Evolutionary conservation across 2,797 vertebrate genomes (phyloP).

Genomic region (Danio kyathit): DNA sequence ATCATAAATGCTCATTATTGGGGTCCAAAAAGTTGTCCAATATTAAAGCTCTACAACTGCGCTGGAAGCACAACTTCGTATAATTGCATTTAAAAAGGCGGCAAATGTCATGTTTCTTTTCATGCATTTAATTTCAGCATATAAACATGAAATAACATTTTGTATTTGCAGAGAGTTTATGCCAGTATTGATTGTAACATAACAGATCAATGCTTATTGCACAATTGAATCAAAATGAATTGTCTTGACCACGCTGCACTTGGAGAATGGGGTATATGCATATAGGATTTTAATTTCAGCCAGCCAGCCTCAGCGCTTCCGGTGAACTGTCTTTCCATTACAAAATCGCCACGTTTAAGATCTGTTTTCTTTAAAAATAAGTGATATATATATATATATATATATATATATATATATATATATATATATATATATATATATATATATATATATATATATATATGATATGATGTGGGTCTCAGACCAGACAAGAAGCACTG

Average conservation of each 20-base stretch:
- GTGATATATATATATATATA: too few species aligned
- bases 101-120: not conserved
- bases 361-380: too few species aligned
- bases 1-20: constrained; percentile 12
- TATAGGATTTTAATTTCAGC: too few species aligned
- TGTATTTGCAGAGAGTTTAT: not conserved
- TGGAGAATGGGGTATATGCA: too few species aligned
- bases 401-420: too few species aligned
- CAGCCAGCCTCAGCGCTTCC: too few species aligned
- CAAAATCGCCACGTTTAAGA: too few species aligned
- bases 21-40: not conserved
- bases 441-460: too few species aligned
- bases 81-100: not conserved
- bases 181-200: not conserved
- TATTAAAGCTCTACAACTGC: not conserved
- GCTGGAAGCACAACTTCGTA: not conserved
- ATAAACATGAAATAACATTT: not conserved
- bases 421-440: too few species aligned
- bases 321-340: too few species aligned
- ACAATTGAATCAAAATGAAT: not conserved
- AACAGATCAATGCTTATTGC: not conserved
- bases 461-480: too few species aligned
- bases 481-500: too few species aligned
- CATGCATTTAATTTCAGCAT: not conserved
- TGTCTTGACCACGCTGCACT: not conserved